Evolutionary conservation across 1,140 invertebrate genomes (phyloP), one percentile per base, ranked within the genome.

Genomic region (Caenorhabditis tropicalis): DNA sequence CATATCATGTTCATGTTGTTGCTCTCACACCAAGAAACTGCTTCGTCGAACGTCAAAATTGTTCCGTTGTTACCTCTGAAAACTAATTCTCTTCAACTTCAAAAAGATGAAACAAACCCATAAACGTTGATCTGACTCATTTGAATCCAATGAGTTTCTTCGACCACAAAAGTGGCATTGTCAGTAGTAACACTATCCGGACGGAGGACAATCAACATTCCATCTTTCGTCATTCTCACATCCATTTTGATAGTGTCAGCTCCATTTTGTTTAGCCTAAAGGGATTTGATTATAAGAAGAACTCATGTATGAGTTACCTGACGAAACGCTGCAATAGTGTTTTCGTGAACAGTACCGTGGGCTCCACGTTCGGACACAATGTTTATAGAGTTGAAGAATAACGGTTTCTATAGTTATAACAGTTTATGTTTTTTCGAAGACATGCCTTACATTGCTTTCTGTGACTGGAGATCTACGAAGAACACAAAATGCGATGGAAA

Each of bases 1-100:
- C 65, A 74, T 5, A 74, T 74, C 65, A 74, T 74, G 15, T 74
- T 74, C 65, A 74, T 74, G 3, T 43, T 74, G 36, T 74, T 74
- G 0, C 36, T 36, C 65, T 74, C 36, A 19, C 65, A 74, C 65
- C 65, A 74, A 7, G 65, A 43, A 0, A 74, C 65, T 1, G 65
- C 65, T 74, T 74, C 65, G 2, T 74, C 65, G 9, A 74, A 74
- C 27, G 33, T 46, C n/a, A 74, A 24, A 74, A 74, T 74, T 1
- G 65, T 74, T 21, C 65, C 65, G 33, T 74, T 74, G n/a, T 24
- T 46, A 3, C 65, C 65, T 12, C 65, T 74, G 36, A 15, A 43
- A 33, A 36, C 7, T 16, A 39, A 16, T 36, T 19, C 10, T 6
- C 0, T 0, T 19, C 33, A 39, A 3, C n/a, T 9, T 0, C 5